Conservation (phyloP, 2,113 vertebrate genomes). For the Prionailurus viverrinus region DNA sequence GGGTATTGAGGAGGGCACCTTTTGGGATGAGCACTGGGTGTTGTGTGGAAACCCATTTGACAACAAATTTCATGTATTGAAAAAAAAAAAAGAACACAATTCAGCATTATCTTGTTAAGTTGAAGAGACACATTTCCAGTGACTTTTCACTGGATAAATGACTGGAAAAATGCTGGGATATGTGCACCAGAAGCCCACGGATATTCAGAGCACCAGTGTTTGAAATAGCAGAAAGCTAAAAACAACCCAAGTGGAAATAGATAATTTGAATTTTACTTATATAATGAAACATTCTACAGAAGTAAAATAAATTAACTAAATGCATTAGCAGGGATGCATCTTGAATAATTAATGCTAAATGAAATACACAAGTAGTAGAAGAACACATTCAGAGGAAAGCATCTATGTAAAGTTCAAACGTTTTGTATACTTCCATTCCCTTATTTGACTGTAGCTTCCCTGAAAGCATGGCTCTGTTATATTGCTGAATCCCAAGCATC, state of each 20-base stretch:
- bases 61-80: no score
- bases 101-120: background rate
- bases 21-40: no score
- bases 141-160: no score
- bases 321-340: background rate
- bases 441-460: background rate
- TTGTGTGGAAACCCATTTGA: no score
- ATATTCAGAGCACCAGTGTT: background rate
- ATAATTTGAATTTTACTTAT: background rate
- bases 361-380: background rate
- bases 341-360: background rate
- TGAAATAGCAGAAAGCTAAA: background rate
- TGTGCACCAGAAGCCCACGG: background rate
- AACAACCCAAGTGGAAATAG: background rate
- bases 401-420: background rate
- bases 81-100: background rate
- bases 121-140: background rate
- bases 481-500: background rate
- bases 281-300: background rate
- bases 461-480: background rate
- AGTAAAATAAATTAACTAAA: background rate
- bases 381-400: background rate
- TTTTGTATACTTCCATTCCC: background rate
- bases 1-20: no score
- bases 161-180: background rate